Evolutionary conservation across 1,140 invertebrate genomes (phyloP).

Genomic region (Camponotus pennsylvanicus): DNA sequence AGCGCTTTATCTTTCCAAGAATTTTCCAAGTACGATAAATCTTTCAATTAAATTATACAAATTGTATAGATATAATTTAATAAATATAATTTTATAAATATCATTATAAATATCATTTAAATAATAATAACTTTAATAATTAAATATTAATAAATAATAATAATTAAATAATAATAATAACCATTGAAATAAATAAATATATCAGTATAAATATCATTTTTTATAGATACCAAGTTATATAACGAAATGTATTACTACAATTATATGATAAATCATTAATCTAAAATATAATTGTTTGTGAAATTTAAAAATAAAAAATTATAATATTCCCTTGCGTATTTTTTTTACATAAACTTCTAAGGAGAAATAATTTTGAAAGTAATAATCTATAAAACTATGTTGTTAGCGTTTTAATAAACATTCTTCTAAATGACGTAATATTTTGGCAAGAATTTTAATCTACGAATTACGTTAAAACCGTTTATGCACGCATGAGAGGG

Average conservation of each 20-base stretch:
- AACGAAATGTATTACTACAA: neutral
- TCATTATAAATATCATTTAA: too few relatives aligned
- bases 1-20: constrained; percentile 17
- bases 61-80: too few relatives aligned
- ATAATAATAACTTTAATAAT: too few relatives aligned
- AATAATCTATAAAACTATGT: too few relatives aligned
- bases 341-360: neutral
- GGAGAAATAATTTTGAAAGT: neutral
- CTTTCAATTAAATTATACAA: neutral
- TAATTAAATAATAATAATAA: too few relatives aligned
- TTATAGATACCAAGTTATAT: constrained; percentile 5
- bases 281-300: constrained; percentile 31
- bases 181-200: too few relatives aligned
- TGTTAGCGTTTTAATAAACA: too few relatives aligned
- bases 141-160: too few relatives aligned
- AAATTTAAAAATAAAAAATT: neutral
- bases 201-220: too few relatives aligned
- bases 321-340: neutral
- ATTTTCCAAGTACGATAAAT: constrained; percentile 14
- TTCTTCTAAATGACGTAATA: neutral
- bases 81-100: too few relatives aligned
- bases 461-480: neutral
- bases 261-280: too few relatives aligned
- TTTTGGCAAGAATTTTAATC: neutral
- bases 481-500: neutral